phyloP scores from a whole-genome alignment of 2,888 invertebrate species.

The Euspilapteryx auroguttella region DNA sequence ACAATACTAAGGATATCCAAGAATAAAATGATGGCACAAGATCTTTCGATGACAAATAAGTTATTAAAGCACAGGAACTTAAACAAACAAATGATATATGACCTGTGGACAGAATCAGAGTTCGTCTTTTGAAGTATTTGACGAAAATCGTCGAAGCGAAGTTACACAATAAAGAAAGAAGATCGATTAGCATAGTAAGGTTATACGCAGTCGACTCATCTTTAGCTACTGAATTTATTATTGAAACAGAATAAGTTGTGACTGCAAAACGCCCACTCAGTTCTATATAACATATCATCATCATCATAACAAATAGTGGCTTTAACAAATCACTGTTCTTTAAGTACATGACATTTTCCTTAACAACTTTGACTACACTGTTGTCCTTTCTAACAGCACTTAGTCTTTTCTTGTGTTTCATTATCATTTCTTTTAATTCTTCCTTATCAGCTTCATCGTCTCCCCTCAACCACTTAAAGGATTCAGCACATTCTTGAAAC shows the following conservation, averaged over 20 bases:
- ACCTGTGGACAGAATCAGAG: constrained; percentile 2
- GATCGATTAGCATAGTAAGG: constrained; percentile 5
- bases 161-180: constrained; percentile 3
- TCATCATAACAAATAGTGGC: neutral
- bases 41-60: neutral
- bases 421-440: neutral
- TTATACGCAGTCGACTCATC: constrained; percentile 2
- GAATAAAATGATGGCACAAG: neutral
- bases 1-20: neutral
- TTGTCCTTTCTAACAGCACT: neutral
- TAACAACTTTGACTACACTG: neutral
- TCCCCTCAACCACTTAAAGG: constrained; percentile 5
- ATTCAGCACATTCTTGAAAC: constrained; percentile 3
- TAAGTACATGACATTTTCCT: neutral
- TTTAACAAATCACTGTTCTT: constrained; percentile 3
- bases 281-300: neutral
- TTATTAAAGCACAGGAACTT: neutral
- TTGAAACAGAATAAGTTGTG: constrained; percentile 3
- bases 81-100: constrained; percentile 1
- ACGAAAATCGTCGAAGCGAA: constrained; percentile 3
- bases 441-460: constrained; percentile 1
- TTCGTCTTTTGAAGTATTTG: constrained; percentile 3
- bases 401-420: neutral
- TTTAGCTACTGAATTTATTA: constrained; percentile 5
- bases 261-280: constrained; percentile 4